Evolutionary conservation across 2,888 invertebrate species (phyloP), one percentile per base, ranked within the genome.

Genomic region (Hydrotaea cyrtoneurina): DNA sequence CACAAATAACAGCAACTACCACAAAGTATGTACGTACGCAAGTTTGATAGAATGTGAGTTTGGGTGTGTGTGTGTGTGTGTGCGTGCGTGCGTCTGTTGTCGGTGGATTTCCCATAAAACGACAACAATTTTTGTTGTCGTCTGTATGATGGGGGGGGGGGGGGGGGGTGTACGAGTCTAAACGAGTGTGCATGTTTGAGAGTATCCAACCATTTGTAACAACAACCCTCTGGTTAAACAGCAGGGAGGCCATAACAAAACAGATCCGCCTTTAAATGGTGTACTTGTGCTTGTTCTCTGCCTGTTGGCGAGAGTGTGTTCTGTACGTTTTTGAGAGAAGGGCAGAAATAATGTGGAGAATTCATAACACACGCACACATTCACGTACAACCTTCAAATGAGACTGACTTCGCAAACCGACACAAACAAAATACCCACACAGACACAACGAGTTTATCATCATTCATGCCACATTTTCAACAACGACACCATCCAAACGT

Each of bases 231-330:
- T 71, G 82, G 55, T 80, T 85, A 82, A 85, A 71, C 71, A 74
- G 26, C 74, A 39, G 84, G 85, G 85, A 82, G 82, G 85, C 85
- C 79, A 85, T 82, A 74, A 82, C 74, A 82, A 74, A 82, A 77
- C 82, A 46, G 82, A 79, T 74, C 76, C 85, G 85, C 82, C 85
- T 82, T 78, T 77, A 74, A 74, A 80, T 85, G 77, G 77, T 82
- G 62, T 69, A 69, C 26, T 79, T 77, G 23, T 69, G 15, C 31
- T 43, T 46, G 69, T 50, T 31, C 31, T 23, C 11, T 74, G 36
- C 17, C 0, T 36, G 21, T 57, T 43, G 39, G 39, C 10, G 31
- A 31, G 26, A 23, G 23, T 76, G 76, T 50, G 19, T 46, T n/a
- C n/a, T n/a, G 46, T 8, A 11, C 7, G 23, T 7, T 59, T 55